phyloP scores from a whole-genome alignment of 2,113 vertebrate genomes.

The Clarias macrocephalus region DNA sequence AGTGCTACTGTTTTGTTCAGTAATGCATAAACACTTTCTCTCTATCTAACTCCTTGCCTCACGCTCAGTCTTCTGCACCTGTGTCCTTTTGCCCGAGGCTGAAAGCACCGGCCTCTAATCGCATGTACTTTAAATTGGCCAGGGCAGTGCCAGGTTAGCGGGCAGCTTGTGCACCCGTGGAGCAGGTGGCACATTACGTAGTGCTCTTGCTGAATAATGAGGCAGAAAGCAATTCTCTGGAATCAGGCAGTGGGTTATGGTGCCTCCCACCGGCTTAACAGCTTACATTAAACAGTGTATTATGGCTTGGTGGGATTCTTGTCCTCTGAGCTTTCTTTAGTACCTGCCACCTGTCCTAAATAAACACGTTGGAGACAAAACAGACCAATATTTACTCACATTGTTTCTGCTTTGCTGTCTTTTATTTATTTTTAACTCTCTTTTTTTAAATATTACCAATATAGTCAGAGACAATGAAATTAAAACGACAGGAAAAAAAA shows the following conservation, averaged over 20 bases:
- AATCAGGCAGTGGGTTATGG: conserved; percentile 26
- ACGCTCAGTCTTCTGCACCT: conserved; percentile 9
- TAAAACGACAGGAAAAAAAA: neutral
- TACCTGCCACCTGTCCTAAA: conserved; percentile 10
- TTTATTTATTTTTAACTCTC: neutral
- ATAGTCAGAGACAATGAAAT: neutral
- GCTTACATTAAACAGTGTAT: conserved; percentile 48
- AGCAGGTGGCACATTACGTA: conserved; percentile 40
- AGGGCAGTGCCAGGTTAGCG: conserved; percentile 11
- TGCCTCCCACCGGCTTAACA: conserved; percentile 30
- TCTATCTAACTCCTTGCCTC: conserved; percentile 4
- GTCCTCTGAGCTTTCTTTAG: conserved; percentile 10
- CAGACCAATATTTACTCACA: too few relatives aligned
- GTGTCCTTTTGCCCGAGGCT: conserved; percentile 31
- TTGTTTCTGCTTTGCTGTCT: neutral
- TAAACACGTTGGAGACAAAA: conserved; percentile 11
- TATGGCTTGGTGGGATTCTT: conserved; percentile 26
- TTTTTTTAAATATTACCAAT: neutral
- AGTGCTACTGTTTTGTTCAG: neutral
- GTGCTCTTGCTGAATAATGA: conserved; percentile 35
- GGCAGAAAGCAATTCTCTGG: conserved; percentile 24
- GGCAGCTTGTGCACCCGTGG: conserved; percentile 30
- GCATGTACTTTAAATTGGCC: conserved; percentile 41
- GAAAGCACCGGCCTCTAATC: conserved; percentile 33
- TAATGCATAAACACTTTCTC: neutral